Base-by-base conservation (phyloP, 1,140 invertebrate genomes). In the Stenopsyche tienmushanensis region DNA sequence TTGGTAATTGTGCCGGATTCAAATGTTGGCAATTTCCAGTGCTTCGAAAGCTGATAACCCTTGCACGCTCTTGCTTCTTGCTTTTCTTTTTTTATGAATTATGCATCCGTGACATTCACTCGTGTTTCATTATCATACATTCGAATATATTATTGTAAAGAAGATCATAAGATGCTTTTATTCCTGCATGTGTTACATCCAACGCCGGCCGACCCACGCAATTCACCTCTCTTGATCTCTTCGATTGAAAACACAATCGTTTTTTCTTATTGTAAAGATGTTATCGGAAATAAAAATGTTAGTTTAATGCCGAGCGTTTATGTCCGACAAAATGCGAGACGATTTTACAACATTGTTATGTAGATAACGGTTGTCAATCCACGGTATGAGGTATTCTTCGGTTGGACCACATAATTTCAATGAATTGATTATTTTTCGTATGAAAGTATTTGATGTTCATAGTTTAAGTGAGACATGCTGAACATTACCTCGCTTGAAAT, bases 231-330 rank as follows among this genome's bases (percentile, higher is more conserved):
- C 29, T 8, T 34, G 57, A 60, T 60, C 29, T 60, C n/a, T 47
- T n/a, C 42, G 13, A 59, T 60, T 47, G 57, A 60, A 49, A 60
- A 60, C 42, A 60, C 57, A 29, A 54, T 34, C n/a, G 26, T 13
- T 54, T 24, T 13, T 21, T 21, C n/a, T 50, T 23, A 21, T 5
- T 3, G 15, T 5, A 2, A n/a, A 26, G 52, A 47, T 58, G 55
- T 60, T 47, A 60, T 60, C 57, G 10, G 9, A 15, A n/a, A 47
- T 25, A 21, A 47, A 60, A 47, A 47, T 47, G 44, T 47, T 47
- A 15, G 44, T 47, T 47, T 47, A n/a, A n/a, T n/a, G n/a, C n/a
- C n/a, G n/a, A n/a, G n/a, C n/a, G n/a, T n/a, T 49, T 49, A 42
- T 49, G 45, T 9, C 45, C 8, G 10, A 20, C 1, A 17, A 17